Conservation (phyloP, 2,797 vertebrate genomes). For the Xyrichtys novacula region DNA sequence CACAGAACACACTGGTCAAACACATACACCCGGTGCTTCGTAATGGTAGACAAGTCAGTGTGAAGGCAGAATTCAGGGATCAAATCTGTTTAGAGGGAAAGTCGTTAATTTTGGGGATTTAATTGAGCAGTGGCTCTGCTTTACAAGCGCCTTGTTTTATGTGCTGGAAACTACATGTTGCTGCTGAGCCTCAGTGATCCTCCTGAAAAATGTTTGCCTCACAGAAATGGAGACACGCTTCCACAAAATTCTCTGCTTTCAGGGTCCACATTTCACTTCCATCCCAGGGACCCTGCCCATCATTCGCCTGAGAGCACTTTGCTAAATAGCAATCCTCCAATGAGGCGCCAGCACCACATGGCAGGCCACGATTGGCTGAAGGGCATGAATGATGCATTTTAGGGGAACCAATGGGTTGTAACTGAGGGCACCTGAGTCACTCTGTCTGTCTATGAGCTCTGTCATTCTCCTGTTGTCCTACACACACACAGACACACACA, state of each 20-base stretch:
- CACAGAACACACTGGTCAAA: slow-evolving; percentile 48
- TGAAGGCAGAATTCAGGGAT: slow-evolving; percentile 15
- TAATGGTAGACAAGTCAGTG: slow-evolving; percentile 18
- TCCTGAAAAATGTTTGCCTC: slow-evolving; percentile 35
- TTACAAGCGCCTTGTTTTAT: slow-evolving; percentile 16
- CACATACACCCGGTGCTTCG: slow-evolving; percentile 33
- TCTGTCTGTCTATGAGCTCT: slow-evolving; percentile 71
- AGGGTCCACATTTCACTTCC: slow-evolving; percentile 61
- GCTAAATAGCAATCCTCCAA: slow-evolving; percentile 85
- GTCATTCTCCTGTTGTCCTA: slow-evolving; percentile 70
- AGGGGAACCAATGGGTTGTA: slow-evolving; percentile 79
- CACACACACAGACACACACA: slow-evolving; percentile 18
- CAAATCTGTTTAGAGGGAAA: slow-evolving; percentile 2
- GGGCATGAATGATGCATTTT: slow-evolving; percentile 80
- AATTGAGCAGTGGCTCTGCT: slow-evolving; percentile 10
- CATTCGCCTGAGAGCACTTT: slow-evolving; percentile 82
- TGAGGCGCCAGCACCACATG: slow-evolving; percentile 83
- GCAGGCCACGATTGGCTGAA: slow-evolving; percentile 84
- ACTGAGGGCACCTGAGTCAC: slow-evolving; percentile 79
- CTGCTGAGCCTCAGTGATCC: slow-evolving; percentile 24
- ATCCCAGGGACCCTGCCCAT: slow-evolving; percentile 75
- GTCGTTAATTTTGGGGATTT: slow-evolving; percentile 15
- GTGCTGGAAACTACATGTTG: slow-evolving; percentile 7
- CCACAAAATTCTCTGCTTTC: slow-evolving; percentile 55
- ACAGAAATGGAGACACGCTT: slow-evolving; percentile 36